A percentile compares a stretch with the other conserved stretches of the same genome.
These are phyloP conservation scores for Aplysina aerophoba DNA, from an alignment of 37 sponge, comb jelly and placozoan genomes.

Conservation along the genomic window DNA sequence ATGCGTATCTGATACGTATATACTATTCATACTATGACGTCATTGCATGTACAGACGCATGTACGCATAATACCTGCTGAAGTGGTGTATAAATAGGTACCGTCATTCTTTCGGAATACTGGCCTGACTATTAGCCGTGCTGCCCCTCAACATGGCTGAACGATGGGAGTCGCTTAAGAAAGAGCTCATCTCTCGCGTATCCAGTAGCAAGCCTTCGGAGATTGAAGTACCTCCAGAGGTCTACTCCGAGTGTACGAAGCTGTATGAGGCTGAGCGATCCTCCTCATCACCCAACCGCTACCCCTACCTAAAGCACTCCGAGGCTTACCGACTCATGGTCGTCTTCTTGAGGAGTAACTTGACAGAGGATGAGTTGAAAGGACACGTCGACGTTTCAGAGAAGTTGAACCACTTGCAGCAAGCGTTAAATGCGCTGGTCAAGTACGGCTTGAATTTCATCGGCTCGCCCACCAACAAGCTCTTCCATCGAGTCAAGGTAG, in stretches of 20 bases:
- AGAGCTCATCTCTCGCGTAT: no score
- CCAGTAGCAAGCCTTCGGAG: not conserved
- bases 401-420: not conserved
- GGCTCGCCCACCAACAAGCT: not conserved
- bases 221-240: not conserved
- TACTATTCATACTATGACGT: no score
- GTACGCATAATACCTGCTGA: no score
- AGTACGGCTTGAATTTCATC: constrained; percentile 5
- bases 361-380: not conserved
- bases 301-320: not conserved
- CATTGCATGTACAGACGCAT: no score
- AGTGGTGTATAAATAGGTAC: no score
- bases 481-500: constrained; percentile 13
- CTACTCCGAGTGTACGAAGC: not conserved
- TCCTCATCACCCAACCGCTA: not conserved
- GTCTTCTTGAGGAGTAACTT: not conserved
- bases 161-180: no score
- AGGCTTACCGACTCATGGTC: not conserved
- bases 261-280: not conserved
- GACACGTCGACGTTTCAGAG: not conserved
- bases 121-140: no score
- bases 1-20: no score
- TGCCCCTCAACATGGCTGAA: no score
- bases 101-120: no score
- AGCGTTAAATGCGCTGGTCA: constrained; percentile 5